Evolutionary conservation across 1,140 invertebrate species (phyloP).

Genomic region (Meloidogyne chitwoodi): DNA sequence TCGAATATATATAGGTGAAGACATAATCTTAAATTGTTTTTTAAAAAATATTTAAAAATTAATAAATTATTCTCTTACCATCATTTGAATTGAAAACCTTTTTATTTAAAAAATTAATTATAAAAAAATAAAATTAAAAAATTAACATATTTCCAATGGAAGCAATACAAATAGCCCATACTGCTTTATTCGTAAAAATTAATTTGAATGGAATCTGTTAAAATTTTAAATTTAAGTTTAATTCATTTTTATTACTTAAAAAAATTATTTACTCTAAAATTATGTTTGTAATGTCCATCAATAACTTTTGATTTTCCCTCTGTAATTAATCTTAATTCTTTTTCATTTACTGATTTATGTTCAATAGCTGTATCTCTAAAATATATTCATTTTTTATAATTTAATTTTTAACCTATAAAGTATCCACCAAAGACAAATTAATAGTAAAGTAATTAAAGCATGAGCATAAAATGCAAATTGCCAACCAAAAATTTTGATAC

Average conservation of each 20-base stretch:
- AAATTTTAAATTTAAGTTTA: no score
- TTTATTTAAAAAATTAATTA: neutral
- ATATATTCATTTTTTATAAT: neutral
- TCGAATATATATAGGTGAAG: conserved; percentile 40
- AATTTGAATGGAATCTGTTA: conserved; percentile 40
- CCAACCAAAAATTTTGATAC: neutral
- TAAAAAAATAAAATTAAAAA: neutral
- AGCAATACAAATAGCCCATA: conserved; percentile 55
- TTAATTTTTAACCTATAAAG: conserved; percentile 21
- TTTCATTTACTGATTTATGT: conserved; percentile 14
- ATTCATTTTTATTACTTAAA: no score
- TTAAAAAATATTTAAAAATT: conserved; percentile 28
- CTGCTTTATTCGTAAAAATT: conserved; percentile 28
- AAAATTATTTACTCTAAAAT: conserved; percentile 3
- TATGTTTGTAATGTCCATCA: conserved; percentile 33
- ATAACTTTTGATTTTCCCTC: conserved; percentile 31
- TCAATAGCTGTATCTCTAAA: conserved; percentile 34
- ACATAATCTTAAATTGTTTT: conserved; percentile 39
- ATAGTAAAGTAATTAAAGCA: conserved; percentile 35
- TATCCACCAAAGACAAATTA: conserved; percentile 41
- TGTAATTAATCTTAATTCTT: conserved; percentile 32
- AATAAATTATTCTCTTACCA: neutral
- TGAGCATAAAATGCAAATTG: conserved; percentile 31
- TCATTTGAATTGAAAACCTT: conserved; percentile 18
- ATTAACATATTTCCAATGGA: conserved; percentile 46